Percentiles rank a stretch among this genome's conserved stretches.
phyloP scores from a whole-genome alignment of 2,888 invertebrate genomes.

The Apamea anceps region DNA sequence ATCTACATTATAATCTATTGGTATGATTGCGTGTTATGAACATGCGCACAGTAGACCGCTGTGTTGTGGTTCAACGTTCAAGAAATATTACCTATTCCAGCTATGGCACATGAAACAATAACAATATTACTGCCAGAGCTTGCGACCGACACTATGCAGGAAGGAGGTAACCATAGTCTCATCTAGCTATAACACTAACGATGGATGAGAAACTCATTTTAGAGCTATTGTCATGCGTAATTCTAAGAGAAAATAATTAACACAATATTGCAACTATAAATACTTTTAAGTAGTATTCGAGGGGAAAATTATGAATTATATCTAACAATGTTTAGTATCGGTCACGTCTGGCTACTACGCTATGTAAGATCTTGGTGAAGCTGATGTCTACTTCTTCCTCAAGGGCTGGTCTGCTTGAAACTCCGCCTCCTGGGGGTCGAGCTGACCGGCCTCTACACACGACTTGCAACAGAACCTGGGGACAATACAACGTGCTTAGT shows the following conservation, averaged over 20 bases:
- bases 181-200: conserved; percentile 20
- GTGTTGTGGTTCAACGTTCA: conserved; percentile 25
- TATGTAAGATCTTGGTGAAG: conserved; percentile 47
- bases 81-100: conserved; percentile 45
- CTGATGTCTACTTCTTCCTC: conserved; percentile 71
- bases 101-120: conserved; percentile 70
- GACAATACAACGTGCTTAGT: conserved; percentile 5
- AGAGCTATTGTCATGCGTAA: neutral
- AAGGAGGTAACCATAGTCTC: conserved; percentile 21
- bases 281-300: conserved; percentile 36
- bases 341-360: conserved; percentile 52
- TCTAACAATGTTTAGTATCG: conserved; percentile 25
- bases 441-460: conserved; percentile 96
- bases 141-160: conserved; percentile 54
- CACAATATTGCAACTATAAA: conserved; percentile 35
- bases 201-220: conserved; percentile 21
- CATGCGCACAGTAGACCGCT: conserved; percentile 51
- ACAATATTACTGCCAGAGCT: conserved; percentile 48
- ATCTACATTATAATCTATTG: conserved; percentile 81
- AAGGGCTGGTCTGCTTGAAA: conserved; percentile 77
- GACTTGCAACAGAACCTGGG: conserved; percentile 97
- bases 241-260: conserved; percentile 19
- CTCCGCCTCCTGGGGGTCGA: conserved; percentile 81
- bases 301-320: neutral
- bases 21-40: conserved; percentile 67